Base-by-base conservation (phyloP, 2,113 vertebrate genomes). In the Ibidorhyncha struthersii region DNA sequence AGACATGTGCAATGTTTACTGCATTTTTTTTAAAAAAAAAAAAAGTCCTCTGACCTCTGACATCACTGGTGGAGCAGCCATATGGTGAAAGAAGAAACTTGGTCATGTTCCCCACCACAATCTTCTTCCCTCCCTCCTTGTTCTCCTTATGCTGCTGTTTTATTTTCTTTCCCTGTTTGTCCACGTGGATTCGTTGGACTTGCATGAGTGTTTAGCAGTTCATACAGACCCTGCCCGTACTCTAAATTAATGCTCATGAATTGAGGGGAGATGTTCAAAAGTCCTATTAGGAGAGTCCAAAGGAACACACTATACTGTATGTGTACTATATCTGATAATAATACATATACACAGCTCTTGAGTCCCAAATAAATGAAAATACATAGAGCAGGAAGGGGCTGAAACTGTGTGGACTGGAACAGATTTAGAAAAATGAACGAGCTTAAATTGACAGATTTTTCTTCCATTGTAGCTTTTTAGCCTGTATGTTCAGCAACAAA, bases 1-100 rank as follows among this genome's bases (percentile, higher is more conserved):
- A 98, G 90, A 97, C 97, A 98, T 97, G 98, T 98, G 98, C 98
- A 97, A 98, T 98, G 98, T 98, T 99, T 98, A 98, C 98, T 98
- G 96, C 98, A 96, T 97, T 98, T 97, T 63, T 36, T 45, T 97
- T 98, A 97, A 40, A 40, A 40, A 40, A 40, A 67, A 85, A 96
- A 96, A 96, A 96, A 95, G 96, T 98, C 96, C 94, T 97, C 96
- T 98, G 97, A 97, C 93, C 95, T 97, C 96, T 95, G 97, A 95
- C 90, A 96, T 98, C 97, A 98, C 98, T 98, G 98, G 97, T 97
- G 95, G 96, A 97, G 95, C 93, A 95, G 97, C 97, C 96, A 74
- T 97, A 95, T 93, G 97, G 97, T 98, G 96, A 97, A 97, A 95
- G 93, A 96, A 97, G 86, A 96, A 96, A 86, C 94, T 91, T 95